These are phyloP conservation scores for Crematogaster levior DNA, from an alignment of 2,888 invertebrate species.

Conservation along the genomic window DNA sequence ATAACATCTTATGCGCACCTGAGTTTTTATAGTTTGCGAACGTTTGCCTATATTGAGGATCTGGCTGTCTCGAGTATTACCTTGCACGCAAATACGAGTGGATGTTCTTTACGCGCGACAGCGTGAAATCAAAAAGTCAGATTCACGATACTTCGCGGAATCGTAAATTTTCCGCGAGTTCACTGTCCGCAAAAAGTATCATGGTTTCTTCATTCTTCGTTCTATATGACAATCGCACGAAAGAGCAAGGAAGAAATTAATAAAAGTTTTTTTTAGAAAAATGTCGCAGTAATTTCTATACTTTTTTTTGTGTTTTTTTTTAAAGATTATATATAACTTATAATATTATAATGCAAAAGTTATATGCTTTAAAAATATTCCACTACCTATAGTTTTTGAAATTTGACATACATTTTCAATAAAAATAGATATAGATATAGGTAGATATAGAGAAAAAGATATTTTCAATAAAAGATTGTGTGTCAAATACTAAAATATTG, in stretches of 20 bases:
- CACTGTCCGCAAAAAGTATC: conserved; percentile 4
- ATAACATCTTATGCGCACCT: background rate
- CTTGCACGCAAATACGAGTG: conserved; percentile 21
- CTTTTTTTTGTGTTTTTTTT: background rate
- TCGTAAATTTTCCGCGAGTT: conserved; percentile 64
- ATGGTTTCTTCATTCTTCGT: background rate
- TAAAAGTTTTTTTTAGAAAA: background rate
- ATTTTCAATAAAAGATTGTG: too few species aligned
- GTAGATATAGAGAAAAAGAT: too few species aligned
- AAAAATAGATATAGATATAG: too few species aligned
- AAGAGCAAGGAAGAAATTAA: background rate
- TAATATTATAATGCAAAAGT: background rate
- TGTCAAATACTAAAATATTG: too few species aligned
- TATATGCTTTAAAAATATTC: background rate
- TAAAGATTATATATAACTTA: too few species aligned
- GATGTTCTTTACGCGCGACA: conserved; percentile 43
- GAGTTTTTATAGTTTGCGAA: conserved; percentile 18
- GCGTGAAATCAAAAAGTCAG: conserved; percentile 65
- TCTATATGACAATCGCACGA: background rate
- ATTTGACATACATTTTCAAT: too few species aligned
- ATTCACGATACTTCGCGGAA: conserved; percentile 41
- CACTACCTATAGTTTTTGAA: background rate
- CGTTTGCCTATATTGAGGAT: conserved; percentile 23
- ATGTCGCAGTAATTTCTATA: background rate
- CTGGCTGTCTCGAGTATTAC: conserved; percentile 30